Base-by-base conservation (phyloP, 2,888 invertebrate genomes). In the Latrodectus elegans region DNA sequence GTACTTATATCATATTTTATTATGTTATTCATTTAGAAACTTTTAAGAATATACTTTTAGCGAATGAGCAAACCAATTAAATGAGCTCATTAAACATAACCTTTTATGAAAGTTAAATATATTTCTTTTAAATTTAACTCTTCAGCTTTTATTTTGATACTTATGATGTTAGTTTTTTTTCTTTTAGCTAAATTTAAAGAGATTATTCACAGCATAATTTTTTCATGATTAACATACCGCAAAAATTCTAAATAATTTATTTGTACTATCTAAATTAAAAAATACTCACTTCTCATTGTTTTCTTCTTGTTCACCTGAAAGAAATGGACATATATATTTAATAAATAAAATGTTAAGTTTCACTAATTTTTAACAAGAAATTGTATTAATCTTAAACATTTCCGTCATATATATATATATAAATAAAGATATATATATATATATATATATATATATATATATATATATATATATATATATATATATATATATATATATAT, bases 271-370 rank as follows among this genome's bases (percentile, higher is more conserved):
- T 68, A 76, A 76, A 49, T 12, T 67, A 8, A 72, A 64, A 80
- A 53, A 14, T 76, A 80, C 86, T 81, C 76, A 87, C 86, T 87
- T 87, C 72, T 87, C 86, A 74, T 87, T 87, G 60, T 49, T 87
- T 67, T 87, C 86, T 68, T 53, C 76, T 26, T 72, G 76, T 22
- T 87, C 86, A 10, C 49, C 86, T 86, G 65, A 70, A 85, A 80
- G 52, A 51, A 68, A 73, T 15, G 17, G 65, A 72, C 71, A 70
- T 12, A 6, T 60, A 60, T 15, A 60, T 60, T 60, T 60, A 60
- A 10, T 4, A 38, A 3, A n/a, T n/a, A n/a, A 38, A 38, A 38
- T 38, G 6, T 38, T 38, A 38, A 38, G 38, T 38, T 3, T 38
- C 4, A 38, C 38, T 38, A 22, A 22, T 22, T 1, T 22, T 22